Conservation (phyloP, 2,888 invertebrate genomes). For the Smittia aterrima region DNA sequence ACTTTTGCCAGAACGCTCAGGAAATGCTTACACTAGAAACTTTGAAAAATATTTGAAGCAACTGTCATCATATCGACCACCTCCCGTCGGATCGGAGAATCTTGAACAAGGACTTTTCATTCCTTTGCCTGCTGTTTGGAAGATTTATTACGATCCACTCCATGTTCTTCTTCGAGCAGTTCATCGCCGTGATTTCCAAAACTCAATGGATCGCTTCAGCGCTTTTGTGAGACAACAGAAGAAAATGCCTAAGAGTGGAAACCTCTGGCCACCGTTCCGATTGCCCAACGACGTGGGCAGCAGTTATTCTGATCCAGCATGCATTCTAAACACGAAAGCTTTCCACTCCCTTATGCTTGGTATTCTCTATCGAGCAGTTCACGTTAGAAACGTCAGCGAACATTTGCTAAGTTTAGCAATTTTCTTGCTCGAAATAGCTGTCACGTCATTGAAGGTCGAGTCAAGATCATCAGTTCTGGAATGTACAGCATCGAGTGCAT, state of each 20-base stretch:
- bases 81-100: conserved; percentile 67
- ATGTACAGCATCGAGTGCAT: background rate
- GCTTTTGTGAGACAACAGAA: conserved; percentile 67
- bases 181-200: conserved; percentile 89
- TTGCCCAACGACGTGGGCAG: conserved; percentile 64
- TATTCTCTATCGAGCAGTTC: conserved; percentile 80
- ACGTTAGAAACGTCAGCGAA: conserved; percentile 74
- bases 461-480: background rate
- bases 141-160: conserved; percentile 88
- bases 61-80: conserved; percentile 82
- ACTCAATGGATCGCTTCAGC: conserved; percentile 89
- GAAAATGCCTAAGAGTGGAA: conserved; percentile 59
- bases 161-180: conserved; percentile 88
- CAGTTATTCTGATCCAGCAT: conserved; percentile 66
- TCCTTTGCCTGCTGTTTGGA: conserved; percentile 85
- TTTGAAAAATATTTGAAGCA: conserved; percentile 83
- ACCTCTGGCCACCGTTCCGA: conserved; percentile 80
- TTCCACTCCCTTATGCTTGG: conserved; percentile 63
- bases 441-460: conserved; percentile 50
- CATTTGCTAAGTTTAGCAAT: conserved; percentile 83
- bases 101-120: conserved; percentile 89
- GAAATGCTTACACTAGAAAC: conserved; percentile 84
- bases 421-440: conserved; percentile 82
- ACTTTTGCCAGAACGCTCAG: conserved; percentile 92
- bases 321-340: conserved; percentile 52